Evolutionary conservation across 1,140 invertebrate genomes (phyloP), one percentile per base, ranked within the genome.

Genomic region (Hormaphis cornu): DNA sequence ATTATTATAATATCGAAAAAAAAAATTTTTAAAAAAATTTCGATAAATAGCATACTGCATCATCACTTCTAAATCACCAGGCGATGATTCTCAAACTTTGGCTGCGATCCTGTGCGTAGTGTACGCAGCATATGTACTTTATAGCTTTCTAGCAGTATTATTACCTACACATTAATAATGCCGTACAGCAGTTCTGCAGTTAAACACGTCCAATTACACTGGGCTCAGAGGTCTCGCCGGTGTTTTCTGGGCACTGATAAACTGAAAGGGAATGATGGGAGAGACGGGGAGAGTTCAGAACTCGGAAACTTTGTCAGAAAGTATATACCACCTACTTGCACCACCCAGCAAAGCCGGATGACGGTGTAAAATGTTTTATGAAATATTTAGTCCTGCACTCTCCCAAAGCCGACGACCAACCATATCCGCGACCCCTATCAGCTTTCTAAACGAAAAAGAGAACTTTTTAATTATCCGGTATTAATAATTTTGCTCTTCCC

Each of bases 391-490:
- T 40, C 33, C 54, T n/a, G n/a, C n/a, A 7, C 16, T 9, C 30
- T 40, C 7, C 20, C 14, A 12, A 16, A 37, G 3, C 14, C n/a
- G n/a, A n/a, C n/a, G n/a, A 4, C 18, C 10, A 24, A 58, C 33
- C n/a, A n/a, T n/a, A n/a, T n/a, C n/a, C n/a, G n/a, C n/a, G n/a
- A n/a, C 33, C 22, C n/a, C 54, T 58, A 58, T 58, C 33, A 58
- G 33, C 33, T 37, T 40, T 58, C 35, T 40, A 22, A 58, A 58
- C 54, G 35, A 58, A 58, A 58, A 56, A 58, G 33, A 40, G 35
- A 58, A 58, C 35, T 58, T 58, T 58, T 58, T 58, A 58, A 58
- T 58, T 58, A 58, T 58, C 54, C 33, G 40, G 54, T 58, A 58
- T 40, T 58, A 58, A 58, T 58, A 58, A 33, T 58, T 58, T 58